Base-by-base conservation (phyloP, 1,140 invertebrate genomes). In the Diuraphis noxia region DNA sequence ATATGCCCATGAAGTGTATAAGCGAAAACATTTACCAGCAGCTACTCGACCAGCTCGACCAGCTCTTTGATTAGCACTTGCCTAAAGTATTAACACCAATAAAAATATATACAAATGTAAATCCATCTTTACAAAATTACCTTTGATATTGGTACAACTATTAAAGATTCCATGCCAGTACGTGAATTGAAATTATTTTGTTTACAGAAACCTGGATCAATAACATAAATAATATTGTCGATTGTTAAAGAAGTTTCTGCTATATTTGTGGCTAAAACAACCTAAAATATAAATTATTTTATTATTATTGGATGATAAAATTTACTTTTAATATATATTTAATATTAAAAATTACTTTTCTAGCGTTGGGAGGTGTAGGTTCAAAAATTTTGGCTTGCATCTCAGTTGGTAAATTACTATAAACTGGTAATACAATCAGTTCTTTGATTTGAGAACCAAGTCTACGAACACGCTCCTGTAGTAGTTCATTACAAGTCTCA, bases 201-300 rank as follows among this genome's bases (percentile, higher is more conserved):
- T 94, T 99, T 99, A 81, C 98, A 98, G 94, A 99, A 99, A 4
- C 99, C 99, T 34, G 99, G 98, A 95, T 99, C 99, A 93, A 99
- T 99, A 0, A 99, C 99, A 95, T 99, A 99, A 87, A 98, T 97
- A 92, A 99, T 99, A 93, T 99, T 99, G 94, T 99, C 99, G 93
- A 99, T 99, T 3, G 99, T 99, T 21, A 99, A 94, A 9, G 99
- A 99, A 36, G 99, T 99, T 95, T 99, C 99, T 2, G 99, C 99
- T 93, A 99, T 99, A 94, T 99, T 99, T 38, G 99, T 99, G 3
- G 99, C 99, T 38, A 99, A 94, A 34, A 99, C 96, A 41, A 99
- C 97, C 95, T 96, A 92, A 92, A 93, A 91, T 92, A 92, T 92
- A 93, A 92, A 13, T 92, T 43, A 72, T 21, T 79, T 81, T 56